Percentiles rank a stretch among this genome's conserved stretches.
phyloP scores from a whole-genome alignment of 2,797 vertebrate species.

The Brachymystax lenok region DNA sequence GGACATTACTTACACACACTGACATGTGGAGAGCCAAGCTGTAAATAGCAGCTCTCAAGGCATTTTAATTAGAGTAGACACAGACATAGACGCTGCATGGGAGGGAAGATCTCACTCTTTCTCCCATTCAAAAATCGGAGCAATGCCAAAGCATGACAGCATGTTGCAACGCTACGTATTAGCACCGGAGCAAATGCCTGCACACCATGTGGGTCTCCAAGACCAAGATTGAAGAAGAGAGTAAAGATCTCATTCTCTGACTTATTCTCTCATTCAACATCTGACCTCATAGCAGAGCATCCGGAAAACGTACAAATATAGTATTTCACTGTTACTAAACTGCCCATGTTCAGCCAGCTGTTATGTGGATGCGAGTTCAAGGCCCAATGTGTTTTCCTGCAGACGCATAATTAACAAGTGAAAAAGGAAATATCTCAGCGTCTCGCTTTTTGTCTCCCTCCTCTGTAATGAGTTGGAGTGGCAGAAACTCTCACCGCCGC shows the following conservation, averaged over 20 bases:
- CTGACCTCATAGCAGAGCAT: too few species aligned
- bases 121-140: background rate
- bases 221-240: background rate
- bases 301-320: too few species aligned
- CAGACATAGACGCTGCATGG: background rate
- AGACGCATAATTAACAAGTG: background rate
- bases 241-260: too few species aligned
- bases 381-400: background rate
- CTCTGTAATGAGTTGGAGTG: too few species aligned
- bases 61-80: background rate
- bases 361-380: background rate
- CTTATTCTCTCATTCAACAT: too few species aligned
- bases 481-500: background rate
- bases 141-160: background rate
- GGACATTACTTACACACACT: conserved; percentile 34
- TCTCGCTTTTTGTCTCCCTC: background rate
- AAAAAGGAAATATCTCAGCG: background rate
- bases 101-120: conserved; percentile 1
- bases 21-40: background rate
- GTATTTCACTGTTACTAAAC: background rate
- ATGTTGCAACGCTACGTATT: background rate
- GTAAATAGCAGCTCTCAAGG: background rate
- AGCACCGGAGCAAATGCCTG: background rate
- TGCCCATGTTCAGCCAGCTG: background rate
- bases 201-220: background rate